Evolutionary conservation across 2,888 invertebrate genomes (phyloP), one percentile per base, ranked within the genome.

Genomic region (Pammene aurita): DNA sequence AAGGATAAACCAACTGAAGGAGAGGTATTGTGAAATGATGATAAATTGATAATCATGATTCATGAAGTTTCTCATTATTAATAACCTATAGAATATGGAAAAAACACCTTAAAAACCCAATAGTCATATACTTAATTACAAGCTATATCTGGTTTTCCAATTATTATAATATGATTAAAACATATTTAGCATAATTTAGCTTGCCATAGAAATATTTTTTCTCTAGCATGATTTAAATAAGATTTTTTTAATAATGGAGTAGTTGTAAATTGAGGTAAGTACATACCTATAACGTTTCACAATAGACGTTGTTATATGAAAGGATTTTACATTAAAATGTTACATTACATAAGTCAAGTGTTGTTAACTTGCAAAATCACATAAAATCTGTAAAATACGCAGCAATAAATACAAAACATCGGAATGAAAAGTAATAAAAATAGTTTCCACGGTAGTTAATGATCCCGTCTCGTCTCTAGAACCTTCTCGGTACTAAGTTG

Each of bases 351-450:
- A 18, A 54, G 7, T 46, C n/a, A 13, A 26, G 13, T n/a, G 13
- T 1, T 60, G 34, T 44, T 7, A 18, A 7, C 42, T 44, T 46
- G n/a, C 44, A 58, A 26, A 57, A 57, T 57, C 42, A 57, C 16
- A 18, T 42, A 26, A 18, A 57, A 18, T 11, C 18, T n/a, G 13
- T 54, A 9, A 35, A 44, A 26, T 50, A 57, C 26, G n/a, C 57
- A 42, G 57, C 34, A 16, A 58, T 58, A 66, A 44, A 66, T 18
- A 58, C 52, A 66, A 44, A 66, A 13, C 38, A 11, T 38, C 54
- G 60, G 54, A 60, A 67, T 46, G 18, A 42, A 26, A 42, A 57
- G 41, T 11, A 58, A 57, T 66, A 50, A 57, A 56, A 57, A 56
- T 38, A 38, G 13, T 50, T 58, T 61, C 35, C 16, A 44, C 52